These are phyloP conservation scores for Harpegnathos saltator DNA, from an alignment of 1,140 invertebrate genomes.

Conservation along the genomic window DNA sequence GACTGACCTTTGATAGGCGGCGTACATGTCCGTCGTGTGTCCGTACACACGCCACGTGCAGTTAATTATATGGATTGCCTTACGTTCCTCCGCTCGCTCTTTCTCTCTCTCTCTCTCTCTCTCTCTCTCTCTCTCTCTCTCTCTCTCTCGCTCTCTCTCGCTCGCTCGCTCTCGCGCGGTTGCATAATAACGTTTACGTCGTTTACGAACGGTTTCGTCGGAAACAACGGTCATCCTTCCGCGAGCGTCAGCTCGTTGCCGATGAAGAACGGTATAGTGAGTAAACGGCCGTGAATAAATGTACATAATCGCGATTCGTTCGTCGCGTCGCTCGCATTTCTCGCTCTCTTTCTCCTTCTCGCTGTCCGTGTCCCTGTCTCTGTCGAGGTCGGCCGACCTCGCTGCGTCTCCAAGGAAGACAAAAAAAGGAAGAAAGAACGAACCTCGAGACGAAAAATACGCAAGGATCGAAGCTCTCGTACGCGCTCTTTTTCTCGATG, in stretches of 20 bases:
- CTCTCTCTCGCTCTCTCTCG: too few relatives aligned
- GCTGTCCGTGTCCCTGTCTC: too few relatives aligned
- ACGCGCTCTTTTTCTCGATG: too few relatives aligned
- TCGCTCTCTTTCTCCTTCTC: too few relatives aligned
- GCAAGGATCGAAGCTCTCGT: too few relatives aligned
- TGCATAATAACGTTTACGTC: slow-evolving; percentile 41
- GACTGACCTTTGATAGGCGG: slow-evolving; percentile 28
- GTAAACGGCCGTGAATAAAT: slow-evolving; percentile 44
- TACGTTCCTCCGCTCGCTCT: neutral
- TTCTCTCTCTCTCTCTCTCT: neutral
- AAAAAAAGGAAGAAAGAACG: too few relatives aligned
- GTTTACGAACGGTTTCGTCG: slow-evolving; percentile 43
- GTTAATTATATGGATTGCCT: slow-evolving; percentile 34
- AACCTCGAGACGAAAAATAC: too few relatives aligned
- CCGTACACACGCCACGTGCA: slow-evolving; percentile 6
- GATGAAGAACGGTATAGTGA: slow-evolving; percentile 63
- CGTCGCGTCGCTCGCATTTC: neutral
- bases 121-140: too few relatives aligned
- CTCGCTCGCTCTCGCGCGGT: slow-evolving; percentile 1
- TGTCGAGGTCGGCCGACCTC: too few relatives aligned
- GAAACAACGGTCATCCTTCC: slow-evolving; percentile 48
- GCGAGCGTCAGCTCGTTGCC: slow-evolving; percentile 17
- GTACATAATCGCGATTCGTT: slow-evolving; percentile 20
- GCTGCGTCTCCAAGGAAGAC: too few relatives aligned
- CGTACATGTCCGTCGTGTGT: slow-evolving; percentile 28